phyloP scores from a whole-genome alignment of 1,140 invertebrate genomes.

The Calephelis nemesis region DNA sequence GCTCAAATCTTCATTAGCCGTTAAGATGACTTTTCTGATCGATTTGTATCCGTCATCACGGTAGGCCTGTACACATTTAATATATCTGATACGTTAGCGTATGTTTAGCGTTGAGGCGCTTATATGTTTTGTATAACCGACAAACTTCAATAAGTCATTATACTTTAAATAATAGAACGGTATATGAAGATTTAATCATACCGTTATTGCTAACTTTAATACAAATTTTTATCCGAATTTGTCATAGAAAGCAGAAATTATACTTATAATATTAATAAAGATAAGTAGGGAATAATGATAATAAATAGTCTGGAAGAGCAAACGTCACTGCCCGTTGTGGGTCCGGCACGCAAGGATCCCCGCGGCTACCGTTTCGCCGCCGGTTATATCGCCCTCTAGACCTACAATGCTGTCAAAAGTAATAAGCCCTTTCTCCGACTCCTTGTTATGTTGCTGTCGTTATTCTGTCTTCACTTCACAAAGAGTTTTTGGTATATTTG shows the following conservation, averaged over 20 bases:
- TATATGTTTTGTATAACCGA: too few species aligned
- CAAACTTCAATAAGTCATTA: too few species aligned
- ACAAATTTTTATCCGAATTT: background rate
- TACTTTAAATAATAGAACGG: too few species aligned
- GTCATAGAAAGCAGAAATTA: background rate
- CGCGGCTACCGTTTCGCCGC: slow-evolving; percentile 1
- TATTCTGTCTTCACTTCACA: background rate
- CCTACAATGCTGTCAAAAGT: slow-evolving; percentile 4
- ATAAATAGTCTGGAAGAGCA: background rate
- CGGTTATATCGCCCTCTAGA: slow-evolving; percentile 5
- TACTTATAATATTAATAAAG: background rate
- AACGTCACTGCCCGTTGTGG: background rate
- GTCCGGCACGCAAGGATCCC: slow-evolving; percentile 9
- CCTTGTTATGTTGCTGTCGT: background rate
- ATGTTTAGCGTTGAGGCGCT: too few species aligned
- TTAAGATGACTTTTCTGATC: too few species aligned
- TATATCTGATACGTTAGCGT: too few species aligned
- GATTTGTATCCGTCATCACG: too few species aligned
- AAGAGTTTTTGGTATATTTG: background rate
- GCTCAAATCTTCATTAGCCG: too few species aligned
- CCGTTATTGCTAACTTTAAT: too few species aligned
- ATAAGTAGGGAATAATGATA: background rate
- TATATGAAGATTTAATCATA: too few species aligned
- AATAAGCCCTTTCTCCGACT: background rate
- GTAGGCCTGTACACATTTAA: too few species aligned